Base-by-base conservation (phyloP, 2,113 vertebrate genomes). In the Brachyhypopomus gauderio region DNA sequence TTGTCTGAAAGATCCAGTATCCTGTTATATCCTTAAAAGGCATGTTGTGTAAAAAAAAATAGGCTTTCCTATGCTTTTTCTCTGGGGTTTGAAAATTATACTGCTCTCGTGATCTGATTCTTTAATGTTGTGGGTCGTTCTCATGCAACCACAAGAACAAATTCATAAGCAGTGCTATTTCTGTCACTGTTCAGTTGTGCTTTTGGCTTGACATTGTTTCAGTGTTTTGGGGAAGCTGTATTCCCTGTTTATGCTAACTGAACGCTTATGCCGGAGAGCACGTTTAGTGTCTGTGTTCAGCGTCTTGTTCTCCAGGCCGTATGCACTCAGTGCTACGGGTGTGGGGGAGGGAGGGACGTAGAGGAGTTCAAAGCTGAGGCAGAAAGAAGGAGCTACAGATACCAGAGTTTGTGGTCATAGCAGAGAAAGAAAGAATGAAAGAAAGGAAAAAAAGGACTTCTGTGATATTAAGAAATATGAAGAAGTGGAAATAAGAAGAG, bases 261-360 rank as follows among this genome's bases (percentile, higher is more conserved):
- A 27, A 19, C 56, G 16, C 16, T 66, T 27, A 19, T 9, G 78
- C 27, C 52, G 27, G 23, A 38, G 72, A 64, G 72, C 72, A 60
- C 69, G 45, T 75, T 59, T 81, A 30, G 25, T 81, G 79, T 74
- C 9, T 14, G 63, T 81, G 62, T 80, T 81, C 52, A 67, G 60
- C 59, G 60, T 81, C 72, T 72, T 45, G 72, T 75, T 69, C 62
- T 58, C 38, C 14, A 12, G 72, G 45, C 59, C 63, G 75, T 59
- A 56, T 20, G 30, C 52, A 36, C 75, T 5, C 59, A 67, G 48
- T 22, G n/a, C 52, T 30, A 76, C 55, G 48, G 36, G 73, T 59
- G 0, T 19, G 76, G 60, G 67, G 48, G 67, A 63, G 52, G 3
- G 6, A 27, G 5, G 64, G 70, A 30, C n/a, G 5, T n/a, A 38